Conservation (phyloP, 2,797 vertebrate species). For the Acipenser ruthenus region DNA sequence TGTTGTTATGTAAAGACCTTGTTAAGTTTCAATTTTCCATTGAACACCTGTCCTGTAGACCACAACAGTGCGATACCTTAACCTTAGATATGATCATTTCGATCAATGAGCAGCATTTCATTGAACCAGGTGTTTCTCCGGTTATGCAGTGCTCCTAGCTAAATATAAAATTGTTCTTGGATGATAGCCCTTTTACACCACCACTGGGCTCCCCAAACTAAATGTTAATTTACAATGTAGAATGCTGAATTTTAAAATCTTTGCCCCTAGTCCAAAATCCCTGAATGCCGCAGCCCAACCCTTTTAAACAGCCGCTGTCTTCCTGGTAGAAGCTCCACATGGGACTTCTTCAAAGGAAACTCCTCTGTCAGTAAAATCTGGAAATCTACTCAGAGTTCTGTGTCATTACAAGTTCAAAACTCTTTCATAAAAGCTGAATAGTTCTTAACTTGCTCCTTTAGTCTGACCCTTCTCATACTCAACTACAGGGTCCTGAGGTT, state of each 20-base stretch:
- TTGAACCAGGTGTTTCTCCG: conserved; percentile 1
- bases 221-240: neutral
- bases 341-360: neutral
- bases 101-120: neutral
- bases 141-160: neutral
- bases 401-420: too few relatives aligned
- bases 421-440: too few relatives aligned
- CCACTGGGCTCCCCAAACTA: neutral
- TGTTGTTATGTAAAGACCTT: neutral
- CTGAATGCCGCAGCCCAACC: neutral
- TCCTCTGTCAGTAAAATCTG: neutral
- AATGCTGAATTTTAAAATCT: neutral
- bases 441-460: too few relatives aligned
- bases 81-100: neutral
- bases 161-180: neutral
- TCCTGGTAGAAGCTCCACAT: neutral
- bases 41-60: neutral
- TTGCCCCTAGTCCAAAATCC: neutral
- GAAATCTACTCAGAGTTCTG: neutral
- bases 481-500: too few relatives aligned
- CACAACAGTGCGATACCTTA: neutral
- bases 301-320: neutral
- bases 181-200: neutral
- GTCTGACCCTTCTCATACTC: too few relatives aligned
- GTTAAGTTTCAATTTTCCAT: conserved; percentile 1